These are phyloP conservation scores for Antitype chi DNA, from an alignment of 2,888 invertebrate genomes.

Conservation along the genomic window DNA sequence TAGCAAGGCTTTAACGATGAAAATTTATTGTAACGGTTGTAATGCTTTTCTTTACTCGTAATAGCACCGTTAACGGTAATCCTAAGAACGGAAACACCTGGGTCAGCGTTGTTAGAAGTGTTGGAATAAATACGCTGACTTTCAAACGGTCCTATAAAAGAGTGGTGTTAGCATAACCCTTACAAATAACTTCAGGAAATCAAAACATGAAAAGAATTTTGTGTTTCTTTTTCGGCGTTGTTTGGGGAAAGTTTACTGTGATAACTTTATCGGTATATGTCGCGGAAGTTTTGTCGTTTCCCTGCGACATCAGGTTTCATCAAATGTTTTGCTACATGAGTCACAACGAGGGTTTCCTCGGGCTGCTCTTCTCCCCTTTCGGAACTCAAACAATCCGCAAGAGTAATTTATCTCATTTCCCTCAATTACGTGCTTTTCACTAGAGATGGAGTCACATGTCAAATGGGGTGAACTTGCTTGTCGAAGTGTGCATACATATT, in stretches of 20 bases:
- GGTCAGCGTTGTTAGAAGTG: slow-evolving; percentile 54
- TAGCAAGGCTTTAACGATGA: slow-evolving; percentile 82
- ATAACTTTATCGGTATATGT: slow-evolving; percentile 47
- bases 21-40: slow-evolving; percentile 87
- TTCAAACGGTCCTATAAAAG: slow-evolving; percentile 48
- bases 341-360: slow-evolving; percentile 56
- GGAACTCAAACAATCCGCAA: slow-evolving; percentile 77
- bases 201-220: slow-evolving; percentile 16
- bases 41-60: slow-evolving; percentile 83
- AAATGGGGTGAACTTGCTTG: slow-evolving; percentile 79
- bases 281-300: slow-evolving; percentile 53
- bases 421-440: slow-evolving; percentile 86
- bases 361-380: slow-evolving; percentile 70
- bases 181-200: slow-evolving; percentile 35
- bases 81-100: slow-evolving; percentile 84
- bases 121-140: slow-evolving; percentile 60
- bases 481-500: slow-evolving; percentile 75
- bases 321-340: slow-evolving; percentile 63
- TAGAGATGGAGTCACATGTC: slow-evolving; percentile 79
- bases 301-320: slow-evolving; percentile 51
- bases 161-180: slow-evolving; percentile 11
- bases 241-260: slow-evolving; percentile 23
- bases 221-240: slow-evolving; percentile 26
- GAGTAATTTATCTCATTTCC: slow-evolving; percentile 88
- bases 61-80: slow-evolving; percentile 83